Evolutionary conservation across 2,113 vertebrate genomes (phyloP), one percentile per base, ranked within the genome.

Genomic region (Chionodraco myersi): DNA sequence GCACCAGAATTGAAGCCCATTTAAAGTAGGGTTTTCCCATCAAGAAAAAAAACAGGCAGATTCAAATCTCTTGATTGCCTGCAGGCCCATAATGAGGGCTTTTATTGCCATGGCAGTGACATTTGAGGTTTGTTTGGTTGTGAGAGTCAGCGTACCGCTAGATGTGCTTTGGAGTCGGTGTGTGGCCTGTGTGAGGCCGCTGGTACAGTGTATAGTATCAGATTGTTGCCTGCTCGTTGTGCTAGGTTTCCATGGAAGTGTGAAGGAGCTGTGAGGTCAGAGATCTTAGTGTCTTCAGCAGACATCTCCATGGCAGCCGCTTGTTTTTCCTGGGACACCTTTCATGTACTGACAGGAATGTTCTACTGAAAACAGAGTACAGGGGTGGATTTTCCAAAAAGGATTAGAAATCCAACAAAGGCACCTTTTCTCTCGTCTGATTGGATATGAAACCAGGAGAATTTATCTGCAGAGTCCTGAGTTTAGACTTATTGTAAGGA

Each of bases 171-270:
- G 30, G 51, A 82, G 66, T 59, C 2, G 2, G 45, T 64, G n/a
- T 75, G 79, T 84, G 85, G 54, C 60, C 72, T 72, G 45, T 11
- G 15, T 48, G 69, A 56, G 72, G 73, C 61, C 67, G 44, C 60
- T 13, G 58, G 57, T 61, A 61, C 51, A 65, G 73, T n/a, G 69
- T 21, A 60, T 60, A 71, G 47, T 21, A 56, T 77, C 66, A 59
- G 60, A 56, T 67, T 84, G 79, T 83, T 88, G 58, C 61, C 59
- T 54, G 47, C 63, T 73, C 5, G 15, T 36, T 5, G 9, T 9
- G 44, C 60, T 71, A 57, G 3, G 71, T 91, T 94, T 90, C 88
- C 82, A 91, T 89, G 88, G 83, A 89, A 80, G 67, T 67, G 65
- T 51, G 59, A 44, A 51, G 58, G 61, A 65, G 63, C 74, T 34